phyloP scores from a whole-genome alignment of 2,888 invertebrate genomes.

The Melanostoma mellinum region DNA sequence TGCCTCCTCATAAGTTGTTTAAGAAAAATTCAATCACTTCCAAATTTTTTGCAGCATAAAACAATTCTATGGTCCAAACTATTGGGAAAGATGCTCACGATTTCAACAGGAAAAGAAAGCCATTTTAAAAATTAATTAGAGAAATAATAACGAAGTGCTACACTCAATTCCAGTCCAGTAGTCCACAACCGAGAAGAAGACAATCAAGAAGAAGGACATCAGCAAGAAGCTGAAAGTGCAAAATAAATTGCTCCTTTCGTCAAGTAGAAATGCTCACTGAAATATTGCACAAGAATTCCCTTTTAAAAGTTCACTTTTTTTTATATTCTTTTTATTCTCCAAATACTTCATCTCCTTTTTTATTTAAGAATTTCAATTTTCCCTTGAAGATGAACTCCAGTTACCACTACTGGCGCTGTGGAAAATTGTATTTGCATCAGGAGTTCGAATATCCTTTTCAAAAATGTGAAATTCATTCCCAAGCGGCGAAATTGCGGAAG shows the following conservation, averaged over 20 bases:
- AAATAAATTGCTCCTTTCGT: constrained; percentile 62
- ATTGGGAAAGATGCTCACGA: neutral
- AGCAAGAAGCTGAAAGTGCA: constrained; percentile 46
- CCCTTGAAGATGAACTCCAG: constrained; percentile 30
- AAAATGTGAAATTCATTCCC: constrained; percentile 29
- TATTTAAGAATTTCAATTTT: constrained; percentile 60
- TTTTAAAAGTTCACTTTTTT: constrained; percentile 24
- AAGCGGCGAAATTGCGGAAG: constrained; percentile 30
- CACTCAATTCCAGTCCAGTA: constrained; percentile 15
- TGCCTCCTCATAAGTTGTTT: too few relatives aligned
- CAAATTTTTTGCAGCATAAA: too few relatives aligned
- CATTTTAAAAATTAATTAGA: constrained; percentile 56
- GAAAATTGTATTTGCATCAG: constrained; percentile 7
- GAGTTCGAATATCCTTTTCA: constrained; percentile 26
- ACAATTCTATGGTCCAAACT: constrained; percentile 3
- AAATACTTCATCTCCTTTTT: constrained; percentile 46
- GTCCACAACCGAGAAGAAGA: constrained; percentile 17
- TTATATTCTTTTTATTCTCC: neutral
- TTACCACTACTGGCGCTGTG: constrained; percentile 11
- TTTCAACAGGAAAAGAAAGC: constrained; percentile 3
- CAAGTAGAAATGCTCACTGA: constrained; percentile 42
- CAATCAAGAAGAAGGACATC: constrained; percentile 35
- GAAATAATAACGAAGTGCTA: constrained; percentile 54
- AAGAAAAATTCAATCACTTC: too few relatives aligned
- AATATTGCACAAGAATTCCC: constrained; percentile 57